Evolutionary conservation across 2,797 vertebrate species (phyloP).

Genomic region (Anguilla megastoma): DNA sequence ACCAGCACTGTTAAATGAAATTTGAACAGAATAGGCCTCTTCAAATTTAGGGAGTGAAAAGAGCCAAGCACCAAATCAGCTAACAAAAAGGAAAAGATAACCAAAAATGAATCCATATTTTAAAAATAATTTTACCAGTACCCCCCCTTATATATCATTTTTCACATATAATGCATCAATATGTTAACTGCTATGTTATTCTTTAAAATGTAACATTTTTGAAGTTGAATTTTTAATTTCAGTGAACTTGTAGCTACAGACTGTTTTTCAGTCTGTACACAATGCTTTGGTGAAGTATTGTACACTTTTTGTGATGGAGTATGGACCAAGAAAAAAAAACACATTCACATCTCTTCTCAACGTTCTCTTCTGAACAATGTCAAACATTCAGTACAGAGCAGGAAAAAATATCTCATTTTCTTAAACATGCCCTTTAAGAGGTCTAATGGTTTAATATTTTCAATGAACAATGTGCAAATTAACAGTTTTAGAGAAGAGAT

Average conservation of each 20-base stretch:
- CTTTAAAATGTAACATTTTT: background rate
- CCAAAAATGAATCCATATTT: background rate
- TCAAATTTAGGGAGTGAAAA: background rate
- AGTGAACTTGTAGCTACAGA: background rate
- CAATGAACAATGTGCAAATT: background rate
- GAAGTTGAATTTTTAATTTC: background rate
- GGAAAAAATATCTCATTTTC: background rate
- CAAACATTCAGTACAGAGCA: background rate
- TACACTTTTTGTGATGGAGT: background rate
- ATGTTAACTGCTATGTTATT: background rate
- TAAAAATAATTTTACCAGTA: background rate
- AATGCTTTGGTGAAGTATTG: background rate
- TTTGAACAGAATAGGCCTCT: constrained; percentile 23
- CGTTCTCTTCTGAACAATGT: background rate
- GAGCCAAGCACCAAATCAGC: background rate
- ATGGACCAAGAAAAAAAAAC: background rate
- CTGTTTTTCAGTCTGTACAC: background rate
- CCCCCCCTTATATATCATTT: background rate
- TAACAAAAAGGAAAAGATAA: background rate
- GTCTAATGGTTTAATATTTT: background rate
- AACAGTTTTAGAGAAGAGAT: background rate
- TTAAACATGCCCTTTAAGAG: background rate
- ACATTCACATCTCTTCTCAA: background rate
- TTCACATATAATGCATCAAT: background rate
- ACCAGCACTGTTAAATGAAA: constrained; percentile 18